A percentile compares a stretch with the other conserved stretches of the same genome.
These are phyloP conservation scores for Epicampocera succincta DNA, from an alignment of 2,888 invertebrate species.

Conservation along the genomic window DNA sequence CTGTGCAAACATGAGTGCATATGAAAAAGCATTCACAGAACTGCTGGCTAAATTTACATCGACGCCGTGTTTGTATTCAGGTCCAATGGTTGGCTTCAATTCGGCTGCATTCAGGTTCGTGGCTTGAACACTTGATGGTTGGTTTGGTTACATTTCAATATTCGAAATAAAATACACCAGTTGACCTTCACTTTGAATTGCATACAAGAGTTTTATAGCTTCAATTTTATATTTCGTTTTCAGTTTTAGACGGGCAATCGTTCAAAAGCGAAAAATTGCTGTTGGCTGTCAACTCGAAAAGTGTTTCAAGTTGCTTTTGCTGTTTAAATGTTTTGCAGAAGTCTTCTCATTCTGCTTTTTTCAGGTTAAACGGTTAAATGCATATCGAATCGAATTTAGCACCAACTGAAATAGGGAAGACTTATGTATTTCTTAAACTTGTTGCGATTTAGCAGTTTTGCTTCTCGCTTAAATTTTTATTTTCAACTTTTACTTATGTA, in stretches of 20 bases:
- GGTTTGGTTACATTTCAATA: constrained; percentile 58
- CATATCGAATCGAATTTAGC: constrained; percentile 2
- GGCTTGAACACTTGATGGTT: constrained; percentile 37
- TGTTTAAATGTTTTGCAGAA: background rate
- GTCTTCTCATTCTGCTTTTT: background rate
- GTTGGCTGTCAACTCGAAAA: constrained; percentile 16
- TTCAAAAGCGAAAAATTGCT: constrained; percentile 17
- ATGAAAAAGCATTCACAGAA: background rate
- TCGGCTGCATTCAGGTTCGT: constrained; percentile 53
- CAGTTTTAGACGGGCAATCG: constrained; percentile 29
- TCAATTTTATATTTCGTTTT: constrained; percentile 19
- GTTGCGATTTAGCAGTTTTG: background rate
- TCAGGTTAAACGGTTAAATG: constrained; percentile 6
- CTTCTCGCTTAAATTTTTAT: background rate
- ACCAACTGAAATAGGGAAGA: constrained; percentile 30
- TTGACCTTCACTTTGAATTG: constrained; percentile 69
- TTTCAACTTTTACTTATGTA: constrained; percentile 21
- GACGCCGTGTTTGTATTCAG: constrained; percentile 19
- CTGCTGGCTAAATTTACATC: background rate
- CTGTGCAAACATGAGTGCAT: background rate
- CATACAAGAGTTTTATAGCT: constrained; percentile 58
- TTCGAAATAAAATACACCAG: constrained; percentile 39
- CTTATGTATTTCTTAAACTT: constrained; percentile 15
- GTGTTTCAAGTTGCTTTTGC: constrained; percentile 20
- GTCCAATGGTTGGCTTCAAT: constrained; percentile 43